Evolutionary conservation across 1,140 invertebrate genomes (phyloP).

Genomic region (Anastatus disparis): DNA sequence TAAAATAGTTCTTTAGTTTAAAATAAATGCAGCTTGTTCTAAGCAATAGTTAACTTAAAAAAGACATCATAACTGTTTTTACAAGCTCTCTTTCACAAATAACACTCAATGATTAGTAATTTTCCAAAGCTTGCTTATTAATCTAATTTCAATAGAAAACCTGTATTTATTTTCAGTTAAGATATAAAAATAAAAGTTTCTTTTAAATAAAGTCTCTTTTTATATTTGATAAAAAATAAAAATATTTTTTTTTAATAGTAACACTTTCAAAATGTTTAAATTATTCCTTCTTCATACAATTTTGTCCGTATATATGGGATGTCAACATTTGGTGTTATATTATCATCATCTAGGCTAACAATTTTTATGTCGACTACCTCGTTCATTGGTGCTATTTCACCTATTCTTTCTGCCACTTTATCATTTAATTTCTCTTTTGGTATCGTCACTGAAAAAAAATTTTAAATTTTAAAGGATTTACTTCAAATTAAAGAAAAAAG

Average conservation of each 20-base stretch:
- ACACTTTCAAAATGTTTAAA: constrained; percentile 16
- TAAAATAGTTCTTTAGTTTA: constrained; percentile 22
- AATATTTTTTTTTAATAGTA: neutral
- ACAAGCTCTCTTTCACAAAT: neutral
- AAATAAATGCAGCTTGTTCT: constrained; percentile 27
- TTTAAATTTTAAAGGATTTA: no score
- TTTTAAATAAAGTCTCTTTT: no score
- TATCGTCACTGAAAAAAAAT: constrained; percentile 48
- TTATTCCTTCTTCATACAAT: constrained; percentile 43
- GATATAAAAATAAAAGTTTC: neutral
- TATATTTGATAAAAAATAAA: constrained; percentile 23
- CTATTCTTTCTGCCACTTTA: constrained; percentile 38
- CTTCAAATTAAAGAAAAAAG: neutral
- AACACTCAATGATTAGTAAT: neutral
- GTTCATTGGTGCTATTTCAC: constrained; percentile 30
- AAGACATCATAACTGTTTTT: neutral
- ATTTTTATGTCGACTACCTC: constrained; percentile 47
- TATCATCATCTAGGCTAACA: neutral
- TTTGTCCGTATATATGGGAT: constrained; percentile 42
- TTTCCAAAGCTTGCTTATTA: neutral
- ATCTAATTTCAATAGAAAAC: no score
- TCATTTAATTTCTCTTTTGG: constrained; percentile 35
- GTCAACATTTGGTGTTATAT: constrained; percentile 47
- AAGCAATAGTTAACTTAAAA: neutral
- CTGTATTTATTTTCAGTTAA: no score